These are phyloP conservation scores for Enteromius thamalakanensis DNA, from an alignment of 2,797 vertebrate genomes.

Conservation along the genomic window DNA sequence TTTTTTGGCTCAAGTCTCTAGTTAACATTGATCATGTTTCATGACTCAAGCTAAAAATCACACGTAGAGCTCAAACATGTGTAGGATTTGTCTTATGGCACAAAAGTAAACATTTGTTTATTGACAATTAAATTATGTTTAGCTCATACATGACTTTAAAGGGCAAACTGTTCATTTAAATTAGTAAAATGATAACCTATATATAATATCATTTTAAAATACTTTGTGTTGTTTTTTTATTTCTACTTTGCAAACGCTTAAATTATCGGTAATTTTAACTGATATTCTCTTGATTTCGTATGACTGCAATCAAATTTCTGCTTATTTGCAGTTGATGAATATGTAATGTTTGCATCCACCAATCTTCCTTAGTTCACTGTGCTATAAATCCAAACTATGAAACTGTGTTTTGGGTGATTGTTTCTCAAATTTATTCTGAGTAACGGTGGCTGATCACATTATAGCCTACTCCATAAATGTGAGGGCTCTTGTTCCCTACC, in stretches of 20 bases:
- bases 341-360: background rate
- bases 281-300: background rate
- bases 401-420: background rate
- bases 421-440: constrained; percentile 13
- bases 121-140: background rate
- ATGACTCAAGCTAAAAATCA: background rate
- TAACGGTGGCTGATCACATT: constrained; percentile 30
- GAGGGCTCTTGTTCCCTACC: constrained; percentile 12
- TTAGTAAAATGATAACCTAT: background rate
- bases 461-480: background rate
- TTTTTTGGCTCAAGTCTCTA: background rate
- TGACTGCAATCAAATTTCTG: background rate
- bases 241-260: background rate
- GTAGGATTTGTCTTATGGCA: background rate
- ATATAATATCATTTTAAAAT: too few species aligned
- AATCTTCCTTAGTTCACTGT: background rate
- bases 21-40: background rate
- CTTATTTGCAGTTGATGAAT: background rate
- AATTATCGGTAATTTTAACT: background rate
- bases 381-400: background rate
- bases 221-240: too few species aligned
- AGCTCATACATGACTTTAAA: background rate
- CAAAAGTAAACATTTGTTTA: background rate
- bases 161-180: background rate
- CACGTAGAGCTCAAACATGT: background rate